These are phyloP conservation scores for Electrophaes corylata DNA, from an alignment of 2,888 invertebrate species.

Conservation along the genomic window DNA sequence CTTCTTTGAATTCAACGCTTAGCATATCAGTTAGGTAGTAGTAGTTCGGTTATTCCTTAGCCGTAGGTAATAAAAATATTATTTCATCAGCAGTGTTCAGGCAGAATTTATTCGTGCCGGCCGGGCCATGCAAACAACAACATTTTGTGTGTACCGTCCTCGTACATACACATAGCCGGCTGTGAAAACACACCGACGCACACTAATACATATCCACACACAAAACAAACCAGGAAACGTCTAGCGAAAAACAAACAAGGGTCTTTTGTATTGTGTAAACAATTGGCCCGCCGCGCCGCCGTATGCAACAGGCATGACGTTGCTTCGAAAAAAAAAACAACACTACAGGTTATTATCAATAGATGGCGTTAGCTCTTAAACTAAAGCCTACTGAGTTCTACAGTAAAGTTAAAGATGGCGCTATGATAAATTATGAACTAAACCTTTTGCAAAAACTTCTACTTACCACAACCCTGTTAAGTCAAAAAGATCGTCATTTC, in stretches of 20 bases:
- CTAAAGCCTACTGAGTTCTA: slow-evolving; percentile 35
- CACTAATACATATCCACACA: slow-evolving; percentile 63
- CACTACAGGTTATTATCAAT: slow-evolving; percentile 63
- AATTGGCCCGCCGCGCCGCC: slow-evolving; percentile 75
- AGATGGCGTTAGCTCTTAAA: slow-evolving; percentile 60
- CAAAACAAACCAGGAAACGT: slow-evolving; percentile 85
- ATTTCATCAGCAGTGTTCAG: slow-evolving; percentile 48
- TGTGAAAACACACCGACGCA: slow-evolving; percentile 74
- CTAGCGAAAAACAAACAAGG: slow-evolving; percentile 85
- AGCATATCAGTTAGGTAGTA: not conserved
- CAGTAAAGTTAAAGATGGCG: slow-evolving; percentile 39
- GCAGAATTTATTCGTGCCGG: slow-evolving; percentile 73
- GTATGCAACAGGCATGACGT: slow-evolving; percentile 83
- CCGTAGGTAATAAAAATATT: slow-evolving; percentile 37
- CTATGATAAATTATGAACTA: not conserved
- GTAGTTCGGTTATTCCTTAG: slow-evolving; percentile 11
- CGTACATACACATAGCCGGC: slow-evolving; percentile 68
- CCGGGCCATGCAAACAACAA: slow-evolving; percentile 71
- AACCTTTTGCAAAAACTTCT: no score
- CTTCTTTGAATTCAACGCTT: not conserved
- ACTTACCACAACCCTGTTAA: no score
- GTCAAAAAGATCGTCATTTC: no score
- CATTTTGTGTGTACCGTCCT: slow-evolving; percentile 74
- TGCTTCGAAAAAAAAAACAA: slow-evolving; percentile 58
- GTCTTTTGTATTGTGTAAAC: slow-evolving; percentile 84